Percentiles rank a stretch among this genome's conserved stretches.
Conservation (phyloP, 2,888 invertebrate species). For the Pharmacophagus antenor region DNA sequence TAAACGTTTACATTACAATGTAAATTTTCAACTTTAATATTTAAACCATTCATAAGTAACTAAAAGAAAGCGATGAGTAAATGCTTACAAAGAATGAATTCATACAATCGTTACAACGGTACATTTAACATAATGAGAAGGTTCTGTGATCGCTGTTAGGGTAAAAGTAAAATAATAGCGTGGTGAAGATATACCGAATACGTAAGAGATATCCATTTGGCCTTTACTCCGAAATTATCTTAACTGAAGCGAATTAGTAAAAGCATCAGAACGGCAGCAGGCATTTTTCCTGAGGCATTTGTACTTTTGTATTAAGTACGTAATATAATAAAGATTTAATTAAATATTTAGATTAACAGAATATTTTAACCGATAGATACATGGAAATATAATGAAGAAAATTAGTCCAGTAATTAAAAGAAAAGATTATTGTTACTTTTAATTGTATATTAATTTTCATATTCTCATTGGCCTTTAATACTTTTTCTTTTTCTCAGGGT, state of each 20-base stretch:
- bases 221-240: background rate
- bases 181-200: background rate
- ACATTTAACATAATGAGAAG: slow-evolving; percentile 3
- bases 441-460: too few species aligned
- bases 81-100: background rate
- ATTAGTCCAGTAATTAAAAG: too few species aligned
- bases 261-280: background rate
- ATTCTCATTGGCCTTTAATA: too few species aligned
- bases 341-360: background rate
- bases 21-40: background rate
- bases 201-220: background rate
- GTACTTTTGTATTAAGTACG: background rate
- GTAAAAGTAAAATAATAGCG: background rate
- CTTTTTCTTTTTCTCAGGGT: too few species aligned
- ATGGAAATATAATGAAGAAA: too few species aligned
- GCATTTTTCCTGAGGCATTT: background rate
- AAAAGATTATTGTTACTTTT: too few species aligned
- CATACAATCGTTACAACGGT: background rate
- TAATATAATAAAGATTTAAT: background rate
- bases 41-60: background rate
- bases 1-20: too few species aligned
- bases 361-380: too few species aligned
- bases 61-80: background rate
- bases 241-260: slow-evolving; percentile 2
- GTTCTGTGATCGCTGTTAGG: background rate